Base-by-base conservation (phyloP, 2,888 invertebrate genomes). In the Melieria omissa region DNA sequence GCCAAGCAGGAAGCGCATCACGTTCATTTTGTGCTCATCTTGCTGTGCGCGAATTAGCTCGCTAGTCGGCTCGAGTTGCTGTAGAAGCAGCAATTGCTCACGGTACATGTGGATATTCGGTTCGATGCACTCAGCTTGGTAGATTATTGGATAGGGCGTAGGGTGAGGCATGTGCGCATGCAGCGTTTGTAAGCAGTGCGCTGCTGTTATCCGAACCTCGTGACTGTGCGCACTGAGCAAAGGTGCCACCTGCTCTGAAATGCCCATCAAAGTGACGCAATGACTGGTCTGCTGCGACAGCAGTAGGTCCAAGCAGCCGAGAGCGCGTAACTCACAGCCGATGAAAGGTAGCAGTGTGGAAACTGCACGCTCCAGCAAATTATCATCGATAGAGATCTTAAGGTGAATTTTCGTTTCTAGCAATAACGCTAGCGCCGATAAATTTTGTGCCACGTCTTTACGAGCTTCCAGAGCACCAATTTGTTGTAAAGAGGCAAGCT, bases 1-100 rank as follows among this genome's bases (percentile, higher is more conserved):
- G 3, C 97, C 96, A 47, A 97, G 89, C 80, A 97, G 89, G 80
- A 94, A 96, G 74, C 92, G 89, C 29, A 98, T 83, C 0, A 93
- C 91, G 79, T 93, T 90, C 78, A 90, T 87, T 79, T 89, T 88
- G 77, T 90, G 92, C 6, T 89, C 89, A 0, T 90, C 89, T 5
- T 83, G 76, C 44, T 78, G 79, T 67, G 86, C 84, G 75, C 89
- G 89, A 77, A 89, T 90, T 73, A 90, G 89, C 41, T 89, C 89
- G 16, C 90, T 89, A 61, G 90, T 90, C 72, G 90, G 92, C 3
- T 92, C 89, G 76, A 97, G 88, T 81, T 93, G 92, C 79, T 94
- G 93, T 41, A 98, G 85, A 69, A 91, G 88, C 71, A 93, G 89
- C 52, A 97, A 84, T 83, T 94, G 93, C 54, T 93, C 91, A 73